Conservation (phyloP, 30 jellyfish, hydroid and myxozoan genomes). For the Aurelia aurita region DNA sequence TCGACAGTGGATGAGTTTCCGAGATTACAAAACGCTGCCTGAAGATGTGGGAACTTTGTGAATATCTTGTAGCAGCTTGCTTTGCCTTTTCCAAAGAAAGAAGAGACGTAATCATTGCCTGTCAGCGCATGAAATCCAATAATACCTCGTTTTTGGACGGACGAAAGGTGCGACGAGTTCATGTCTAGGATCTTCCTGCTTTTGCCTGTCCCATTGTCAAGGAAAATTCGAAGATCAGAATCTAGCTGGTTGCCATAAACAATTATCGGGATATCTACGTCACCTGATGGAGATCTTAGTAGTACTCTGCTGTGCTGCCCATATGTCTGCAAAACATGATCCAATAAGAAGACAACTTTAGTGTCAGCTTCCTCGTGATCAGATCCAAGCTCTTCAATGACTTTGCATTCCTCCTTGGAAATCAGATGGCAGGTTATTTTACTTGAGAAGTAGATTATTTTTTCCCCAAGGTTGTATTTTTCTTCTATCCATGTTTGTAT, state of each 20-base stretch:
- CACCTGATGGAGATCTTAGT: conserved; percentile 50
- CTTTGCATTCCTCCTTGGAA: neutral
- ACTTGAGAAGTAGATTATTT: neutral
- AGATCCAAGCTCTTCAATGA: neutral
- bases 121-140: conserved; percentile 59
- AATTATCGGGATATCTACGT: conserved; percentile 3
- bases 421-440: conserved; percentile 1
- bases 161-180: conserved; percentile 19
- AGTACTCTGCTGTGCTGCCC: conserved; percentile 5
- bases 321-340: neutral
- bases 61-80: conserved; percentile 1
- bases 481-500: conserved; percentile 1
- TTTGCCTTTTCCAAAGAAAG: conserved; percentile 36
- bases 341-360: neutral
- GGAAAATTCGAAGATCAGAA: neutral
- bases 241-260: neutral
- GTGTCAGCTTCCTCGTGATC: conserved; percentile 48
- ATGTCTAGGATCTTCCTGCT: conserved; percentile 19
- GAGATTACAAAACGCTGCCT: conserved; percentile 3
- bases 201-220: conserved; percentile 41
- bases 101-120: conserved; percentile 47
- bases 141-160: conserved; percentile 19
- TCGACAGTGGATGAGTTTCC: neutral
- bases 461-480: neutral
- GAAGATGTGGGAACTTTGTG: neutral